Base-by-base conservation (phyloP, 1,140 invertebrate genomes). In the Bombus turneri region DNA sequence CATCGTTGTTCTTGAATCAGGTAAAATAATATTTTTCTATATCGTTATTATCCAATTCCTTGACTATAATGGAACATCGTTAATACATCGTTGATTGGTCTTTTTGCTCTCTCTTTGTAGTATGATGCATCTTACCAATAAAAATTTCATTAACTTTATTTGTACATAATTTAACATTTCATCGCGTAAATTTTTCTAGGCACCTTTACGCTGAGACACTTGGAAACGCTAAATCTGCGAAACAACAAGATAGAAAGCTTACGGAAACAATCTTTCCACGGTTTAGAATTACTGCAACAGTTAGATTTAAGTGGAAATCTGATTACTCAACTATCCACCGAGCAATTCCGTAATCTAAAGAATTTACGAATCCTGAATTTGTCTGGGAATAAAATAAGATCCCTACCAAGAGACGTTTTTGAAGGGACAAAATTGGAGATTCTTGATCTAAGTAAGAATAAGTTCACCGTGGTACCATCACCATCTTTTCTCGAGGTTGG, bases 261-360 rank as follows among this genome's bases (percentile, higher is more conserved):
- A 73, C 96, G 97, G 92, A 96, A 97, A 91, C 96, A 97, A 93
- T 97, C 97, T 25, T 98, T 98, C 91, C 96, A 96, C 86, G 97
- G 97, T 28, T 91, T 98, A 25, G 95, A 96, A 68, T 96, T 96
- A 64, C 93, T 99, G 15, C 98, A 98, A 93, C 96, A 97, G 78
- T 92, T 99, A 25, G 98, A 99, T 93, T 93, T 99, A 2, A 97
- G 97, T 73, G 96, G 96, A 87, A 99, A 99, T 94, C 94, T 96
- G 13, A 96, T 99, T 37, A 96, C 96, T 59, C 97, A 97, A 90
- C 94, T 99, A 81, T 97, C 97, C 34, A 96, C 96, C n/a, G 97
- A 97, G 91, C 97, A 98, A 92, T 98, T 98, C 94, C 96, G 96
- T n/a, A 97, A 97, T 93, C 94, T 98, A 75, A 96, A 96, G 66